A percentile compares a stretch with the other conserved stretches of the same genome.
phyloP scores from a whole-genome alignment of 2,113 vertebrate genomes.

The Bubo scandiacus region DNA sequence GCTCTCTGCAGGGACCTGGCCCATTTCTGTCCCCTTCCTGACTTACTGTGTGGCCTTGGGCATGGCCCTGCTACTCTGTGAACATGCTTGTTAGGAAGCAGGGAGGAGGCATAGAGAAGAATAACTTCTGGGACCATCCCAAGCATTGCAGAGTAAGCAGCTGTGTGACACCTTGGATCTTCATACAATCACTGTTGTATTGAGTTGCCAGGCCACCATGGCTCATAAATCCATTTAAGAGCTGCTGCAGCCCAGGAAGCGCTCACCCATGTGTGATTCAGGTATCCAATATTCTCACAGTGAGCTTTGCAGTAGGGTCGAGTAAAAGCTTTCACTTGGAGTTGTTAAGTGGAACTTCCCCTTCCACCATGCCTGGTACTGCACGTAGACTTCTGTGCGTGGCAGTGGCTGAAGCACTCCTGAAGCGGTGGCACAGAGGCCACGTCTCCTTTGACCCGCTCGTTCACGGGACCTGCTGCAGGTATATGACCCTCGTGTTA shows the following conservation, averaged over 20 bases:
- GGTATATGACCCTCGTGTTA: neutral
- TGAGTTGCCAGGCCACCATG: neutral
- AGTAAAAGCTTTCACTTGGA: neutral
- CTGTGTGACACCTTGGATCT: neutral
- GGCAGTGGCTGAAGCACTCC: neutral
- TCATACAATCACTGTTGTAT: neutral
- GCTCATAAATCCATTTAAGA: neutral
- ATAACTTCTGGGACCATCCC: too few species aligned
- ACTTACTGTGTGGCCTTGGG: neutral
- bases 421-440: too few species aligned
- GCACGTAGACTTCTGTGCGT: neutral
- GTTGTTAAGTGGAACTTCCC: neutral
- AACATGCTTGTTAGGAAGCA: neutral
- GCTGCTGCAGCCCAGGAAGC: neutral
- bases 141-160: neutral
- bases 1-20: neutral
- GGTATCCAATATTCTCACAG: neutral
- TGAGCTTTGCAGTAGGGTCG: neutral
- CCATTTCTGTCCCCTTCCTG: neutral
- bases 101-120: neutral
- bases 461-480: neutral
- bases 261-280: neutral
- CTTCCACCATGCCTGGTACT: neutral
- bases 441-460: neutral
- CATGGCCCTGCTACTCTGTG: neutral